Percentiles rank a stretch among this genome's conserved stretches.
Conservation (phyloP, 2,888 invertebrate genomes). For the Macaria notata region DNA sequence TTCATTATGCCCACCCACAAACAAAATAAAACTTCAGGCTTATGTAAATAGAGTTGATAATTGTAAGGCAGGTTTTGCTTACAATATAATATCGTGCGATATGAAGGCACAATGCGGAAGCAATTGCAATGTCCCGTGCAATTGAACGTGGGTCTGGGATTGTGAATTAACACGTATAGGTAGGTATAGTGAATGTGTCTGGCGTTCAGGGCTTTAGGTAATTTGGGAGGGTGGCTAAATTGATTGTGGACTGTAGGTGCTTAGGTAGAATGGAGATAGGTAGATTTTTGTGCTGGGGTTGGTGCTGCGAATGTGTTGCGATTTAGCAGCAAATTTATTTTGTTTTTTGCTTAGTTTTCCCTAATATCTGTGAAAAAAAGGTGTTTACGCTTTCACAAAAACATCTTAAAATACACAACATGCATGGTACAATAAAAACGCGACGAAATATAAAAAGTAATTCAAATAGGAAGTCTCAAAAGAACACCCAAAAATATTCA, state of each 20-base stretch:
- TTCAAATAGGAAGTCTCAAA: neutral
- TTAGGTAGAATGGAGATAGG: neutral
- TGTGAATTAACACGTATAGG: slow-evolving; percentile 22
- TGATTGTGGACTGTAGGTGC: slow-evolving; percentile 6
- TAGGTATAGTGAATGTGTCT: slow-evolving; percentile 20
- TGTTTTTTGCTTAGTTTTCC: too few relatives aligned
- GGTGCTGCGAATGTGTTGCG: slow-evolving; percentile 15
- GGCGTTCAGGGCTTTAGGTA: slow-evolving; percentile 5
- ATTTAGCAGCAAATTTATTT: neutral
- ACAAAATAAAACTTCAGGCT: neutral
- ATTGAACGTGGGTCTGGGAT: slow-evolving; percentile 59
- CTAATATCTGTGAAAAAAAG: too few relatives aligned
- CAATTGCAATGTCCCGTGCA: slow-evolving; percentile 56
- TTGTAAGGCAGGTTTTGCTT: neutral
- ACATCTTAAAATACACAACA: too few relatives aligned
- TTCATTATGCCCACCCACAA: slow-evolving; percentile 20
- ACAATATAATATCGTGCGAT: slow-evolving; percentile 29
- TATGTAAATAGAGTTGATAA: slow-evolving; percentile 3
- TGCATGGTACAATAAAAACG: too few relatives aligned
- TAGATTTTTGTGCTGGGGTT: slow-evolving; percentile 9
- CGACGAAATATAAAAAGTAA: neutral
- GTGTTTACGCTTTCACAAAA: too few relatives aligned
- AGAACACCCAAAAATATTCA: slow-evolving; percentile 27
- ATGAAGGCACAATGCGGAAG: slow-evolving; percentile 57
- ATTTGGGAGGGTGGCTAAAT: slow-evolving; percentile 5